Evolutionary conservation across 2,888 invertebrate species (phyloP), one percentile per base, ranked within the genome.

Genomic region (Dasysyrphus albostriatus): DNA sequence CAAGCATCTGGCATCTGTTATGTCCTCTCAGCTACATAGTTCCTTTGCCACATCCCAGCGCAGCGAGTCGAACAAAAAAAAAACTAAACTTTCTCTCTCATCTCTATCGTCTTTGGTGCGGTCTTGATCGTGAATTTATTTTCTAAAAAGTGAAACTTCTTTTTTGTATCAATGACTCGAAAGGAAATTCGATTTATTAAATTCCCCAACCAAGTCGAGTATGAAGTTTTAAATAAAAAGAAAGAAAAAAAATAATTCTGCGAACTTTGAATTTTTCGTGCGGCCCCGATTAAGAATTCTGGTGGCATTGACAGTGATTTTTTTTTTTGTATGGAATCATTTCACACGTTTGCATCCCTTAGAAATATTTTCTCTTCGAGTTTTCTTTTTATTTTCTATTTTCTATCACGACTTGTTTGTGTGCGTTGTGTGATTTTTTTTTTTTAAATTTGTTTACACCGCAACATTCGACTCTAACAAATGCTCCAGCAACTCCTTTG

Each of bases 141-240:
- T 49, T 44, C 37, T 19, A 4, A 67, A 65, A 67, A 67, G 49
- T 67, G 67, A 67, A 67, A 67, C 67, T 67, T 65, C 65, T 65
- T 65, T 65, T 49, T 67, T 67, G 49, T 67, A 67, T 67, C 67
- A 49, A 34, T 49, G 67, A 49, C 16, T 67, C 37, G 67, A 67
- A 34, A 67, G 67, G 49, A 67, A 67, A 67, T 51, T 67, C 67
- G 67, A 67, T 67, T 67, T 67, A 49, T 67, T 49, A 49, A 67
- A 67, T 49, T 67, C 19, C 47, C 12, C 12, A 19, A 49, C 19
- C 34, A 34, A 67, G 14, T 67, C 49, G 34, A 67, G 49, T n/a
- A 34, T 44, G 19, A 67, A 49, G 14, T 12, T 34, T 24, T 6
- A 14, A 14, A 49, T 29, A 14, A 42, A 63, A 47, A 32, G 10